Conservation (phyloP, 2,888 invertebrate genomes). For the Clostera curtula region DNA sequence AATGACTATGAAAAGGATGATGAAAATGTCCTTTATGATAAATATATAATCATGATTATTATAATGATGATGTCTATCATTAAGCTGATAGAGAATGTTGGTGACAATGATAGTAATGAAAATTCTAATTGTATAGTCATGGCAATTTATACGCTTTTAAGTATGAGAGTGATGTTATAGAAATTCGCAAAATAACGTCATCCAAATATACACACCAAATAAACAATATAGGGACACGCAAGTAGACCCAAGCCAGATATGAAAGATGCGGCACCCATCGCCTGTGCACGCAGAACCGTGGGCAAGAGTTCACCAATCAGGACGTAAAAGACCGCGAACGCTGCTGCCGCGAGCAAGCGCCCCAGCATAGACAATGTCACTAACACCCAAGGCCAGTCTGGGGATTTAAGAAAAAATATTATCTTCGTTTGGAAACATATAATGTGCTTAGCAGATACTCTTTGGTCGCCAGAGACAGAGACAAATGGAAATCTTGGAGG, state of each 20-base stretch:
- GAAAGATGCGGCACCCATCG: constrained; percentile 79
- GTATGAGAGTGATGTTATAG: not conserved
- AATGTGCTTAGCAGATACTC: too few species aligned
- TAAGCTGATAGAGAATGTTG: too few species aligned
- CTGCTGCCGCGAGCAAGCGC: constrained; percentile 79
- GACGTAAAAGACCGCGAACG: constrained; percentile 81
- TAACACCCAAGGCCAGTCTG: constrained; percentile 77
- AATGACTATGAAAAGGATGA: too few species aligned
- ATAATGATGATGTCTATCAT: too few species aligned
- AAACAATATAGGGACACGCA: constrained; percentile 78
- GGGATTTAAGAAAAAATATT: not conserved
- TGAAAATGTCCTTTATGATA: too few species aligned
- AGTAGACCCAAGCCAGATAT: constrained; percentile 77
- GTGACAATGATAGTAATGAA: too few species aligned
- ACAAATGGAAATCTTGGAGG: too few species aligned
- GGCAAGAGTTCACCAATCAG: constrained; percentile 80
- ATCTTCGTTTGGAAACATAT: too few species aligned
- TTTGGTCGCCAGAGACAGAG: too few species aligned
- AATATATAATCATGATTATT: too few species aligned
- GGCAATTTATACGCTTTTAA: not conserved
- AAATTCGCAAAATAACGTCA: not conserved
- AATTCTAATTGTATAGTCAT: not conserved
- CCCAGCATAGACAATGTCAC: constrained; percentile 79
- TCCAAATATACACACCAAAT: constrained; percentile 55
- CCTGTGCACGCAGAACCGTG: constrained; percentile 78